These are phyloP conservation scores for Macaria notata DNA, from an alignment of 2,888 invertebrate species.

Conservation along the genomic window DNA sequence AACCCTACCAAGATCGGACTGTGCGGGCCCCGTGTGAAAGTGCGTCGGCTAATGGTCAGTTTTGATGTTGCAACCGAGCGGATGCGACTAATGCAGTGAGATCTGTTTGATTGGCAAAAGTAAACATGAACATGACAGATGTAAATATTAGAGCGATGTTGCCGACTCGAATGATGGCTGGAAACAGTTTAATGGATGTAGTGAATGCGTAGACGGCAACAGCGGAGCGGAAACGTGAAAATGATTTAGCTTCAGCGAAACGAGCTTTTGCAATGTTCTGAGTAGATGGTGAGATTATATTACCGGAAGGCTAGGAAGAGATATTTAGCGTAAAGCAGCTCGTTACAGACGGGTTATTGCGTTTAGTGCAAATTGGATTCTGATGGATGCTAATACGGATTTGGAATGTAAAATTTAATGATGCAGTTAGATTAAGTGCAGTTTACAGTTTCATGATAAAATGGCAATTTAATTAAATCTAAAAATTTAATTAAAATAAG, in stretches of 20 bases:
- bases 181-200: constrained; percentile 63
- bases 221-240: constrained; percentile 61
- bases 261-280: constrained; percentile 23
- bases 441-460: too few species aligned
- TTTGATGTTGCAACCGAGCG: constrained; percentile 51
- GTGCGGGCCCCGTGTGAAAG: constrained; percentile 53
- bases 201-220: constrained; percentile 54
- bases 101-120: constrained; percentile 72
- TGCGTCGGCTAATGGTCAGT: constrained; percentile 63
- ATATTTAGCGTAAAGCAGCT: constrained; percentile 4
- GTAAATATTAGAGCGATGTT: constrained; percentile 58
- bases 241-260: constrained; percentile 60
- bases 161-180: constrained; percentile 51
- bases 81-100: constrained; percentile 65
- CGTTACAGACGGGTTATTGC: not conserved
- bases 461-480: too few species aligned
- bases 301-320: constrained; percentile 16
- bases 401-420: too few species aligned
- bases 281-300: constrained; percentile 12
- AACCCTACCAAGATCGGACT: constrained; percentile 64
- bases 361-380: not conserved
- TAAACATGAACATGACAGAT: constrained; percentile 68
- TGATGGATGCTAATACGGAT: too few species aligned
- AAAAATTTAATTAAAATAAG: too few species aligned
- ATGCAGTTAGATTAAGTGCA: too few species aligned